phyloP scores from a whole-genome alignment of 2,113 vertebrate genomes.

The Oostethus manadensis region DNA sequence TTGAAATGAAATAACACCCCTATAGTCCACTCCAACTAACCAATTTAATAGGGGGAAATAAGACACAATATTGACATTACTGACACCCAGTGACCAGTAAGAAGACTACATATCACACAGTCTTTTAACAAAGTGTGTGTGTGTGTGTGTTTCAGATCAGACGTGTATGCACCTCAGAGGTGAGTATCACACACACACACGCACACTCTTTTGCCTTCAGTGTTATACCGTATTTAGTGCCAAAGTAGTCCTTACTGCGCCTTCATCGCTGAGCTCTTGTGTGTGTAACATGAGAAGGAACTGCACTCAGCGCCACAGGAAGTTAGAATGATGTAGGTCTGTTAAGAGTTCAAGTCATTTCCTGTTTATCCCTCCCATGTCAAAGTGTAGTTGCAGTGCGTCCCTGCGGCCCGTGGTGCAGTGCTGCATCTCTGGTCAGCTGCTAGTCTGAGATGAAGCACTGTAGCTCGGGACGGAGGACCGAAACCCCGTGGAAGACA shows the following conservation, averaged over 20 bases:
- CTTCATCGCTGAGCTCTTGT: too few relatives aligned
- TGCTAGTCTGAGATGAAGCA: constrained; percentile 99
- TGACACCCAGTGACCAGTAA: background rate
- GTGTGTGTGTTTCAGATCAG: constrained; percentile 3
- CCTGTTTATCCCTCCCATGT: constrained; percentile 12
- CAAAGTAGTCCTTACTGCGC: too few relatives aligned
- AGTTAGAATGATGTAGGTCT: constrained; percentile 8
- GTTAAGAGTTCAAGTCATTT: constrained; percentile 22
- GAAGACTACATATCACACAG: too few relatives aligned
- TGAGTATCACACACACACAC: constrained; percentile 11
- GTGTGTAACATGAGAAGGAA: constrained; percentile 3
- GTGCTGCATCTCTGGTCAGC: constrained; percentile 99
- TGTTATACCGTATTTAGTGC: too few relatives aligned
- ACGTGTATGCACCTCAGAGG: background rate
- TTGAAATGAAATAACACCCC: too few relatives aligned
- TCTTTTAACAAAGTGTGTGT: too few relatives aligned
- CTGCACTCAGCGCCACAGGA: constrained; percentile 10
- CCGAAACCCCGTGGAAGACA: background rate
- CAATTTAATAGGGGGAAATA: too few relatives aligned
- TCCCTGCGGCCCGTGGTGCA: constrained; percentile 93
- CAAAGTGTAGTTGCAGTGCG: background rate
- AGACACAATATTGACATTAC: background rate
- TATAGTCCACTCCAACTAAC: too few relatives aligned
- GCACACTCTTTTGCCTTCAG: background rate
- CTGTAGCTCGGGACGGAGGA: constrained; percentile 94